These are phyloP conservation scores for Orthonevra nobilis DNA, from an alignment of 2,888 invertebrate genomes.

Conservation along the genomic window DNA sequence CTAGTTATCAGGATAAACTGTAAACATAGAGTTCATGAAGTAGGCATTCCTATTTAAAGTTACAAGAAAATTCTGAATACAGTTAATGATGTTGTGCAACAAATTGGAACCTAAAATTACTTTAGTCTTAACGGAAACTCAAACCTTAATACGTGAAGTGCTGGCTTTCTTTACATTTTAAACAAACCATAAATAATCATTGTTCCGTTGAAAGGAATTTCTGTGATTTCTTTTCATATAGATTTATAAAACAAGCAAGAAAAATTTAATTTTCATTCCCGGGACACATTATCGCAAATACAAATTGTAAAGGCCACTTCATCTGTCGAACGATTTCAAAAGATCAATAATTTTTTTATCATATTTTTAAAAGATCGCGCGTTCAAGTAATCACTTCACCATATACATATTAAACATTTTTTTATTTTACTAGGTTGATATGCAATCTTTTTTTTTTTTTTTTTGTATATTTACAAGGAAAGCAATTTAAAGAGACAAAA, in stretches of 20 bases:
- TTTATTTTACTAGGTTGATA: too few relatives aligned
- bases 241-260: not conserved
- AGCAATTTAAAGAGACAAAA: slow-evolving; percentile 18
- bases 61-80: too few relatives aligned
- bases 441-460: not conserved
- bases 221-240: slow-evolving; percentile 4
- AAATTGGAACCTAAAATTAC: too few relatives aligned
- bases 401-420: too few relatives aligned
- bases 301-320: slow-evolving; percentile 18
- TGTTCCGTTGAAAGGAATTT: slow-evolving; percentile 15
- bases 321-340: slow-evolving; percentile 4
- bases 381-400: slow-evolving; percentile 44
- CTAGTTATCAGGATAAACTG: too few relatives aligned
- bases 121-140: too few relatives aligned
- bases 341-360: too few relatives aligned
- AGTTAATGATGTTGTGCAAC: too few relatives aligned
- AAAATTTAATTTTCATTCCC: slow-evolving; percentile 18
- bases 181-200: slow-evolving; percentile 46
- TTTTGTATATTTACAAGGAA: slow-evolving; percentile 30
- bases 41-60: too few relatives aligned
- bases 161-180: slow-evolving; percentile 24
- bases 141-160: too few relatives aligned
- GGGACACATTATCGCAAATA: slow-evolving; percentile 26
- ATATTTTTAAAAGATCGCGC: too few relatives aligned
- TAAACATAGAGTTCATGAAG: too few relatives aligned